Base-by-base conservation (phyloP, 2,113 vertebrate genomes). In the Proteles cristata region DNA sequence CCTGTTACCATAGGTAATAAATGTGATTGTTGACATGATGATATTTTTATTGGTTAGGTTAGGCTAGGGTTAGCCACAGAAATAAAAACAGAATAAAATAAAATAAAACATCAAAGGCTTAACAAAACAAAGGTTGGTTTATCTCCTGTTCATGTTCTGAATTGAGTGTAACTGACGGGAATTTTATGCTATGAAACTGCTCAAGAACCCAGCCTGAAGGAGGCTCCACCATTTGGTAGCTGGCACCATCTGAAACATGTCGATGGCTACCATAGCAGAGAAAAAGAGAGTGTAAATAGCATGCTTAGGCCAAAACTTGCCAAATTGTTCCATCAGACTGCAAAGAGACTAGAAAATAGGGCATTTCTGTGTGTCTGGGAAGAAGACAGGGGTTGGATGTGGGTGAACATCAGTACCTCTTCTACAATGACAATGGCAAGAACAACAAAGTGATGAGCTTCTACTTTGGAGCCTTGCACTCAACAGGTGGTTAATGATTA, bases 1-100 rank as follows among this genome's bases (percentile, higher is more conserved):
- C 21, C 61, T 76, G 31, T 88, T 65, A 45, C 83, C 26, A 26
- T 68, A 92, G 63, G 77, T 21, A 73, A 79, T 93, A 55, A 86
- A 88, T 88, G 28, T 50, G 66, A 92, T 79, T 50, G 79, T 31
- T 61, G 66, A 28, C 15, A 25, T 2, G 26, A 2, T n/a, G 66
- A 9, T 33, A 26, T 15, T 61, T 86, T 86, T 66, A 55, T 73
- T 71, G 95, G 45, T 48, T 66, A 68, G 31, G 81, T 11, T 66
- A 85, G 48, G 81, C 25, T 86, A 65, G 73, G 45, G 45, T 80
- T 16, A 4, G 31, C 2, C 25, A 1, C 33, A 63, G 11, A 61
- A 53, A 35, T 31, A 21, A 50, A 80, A 65, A 79, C 15, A 39
- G 80, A 90, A 66, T 1, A n/a, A 79, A 76, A 45, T 28, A 19